A percentile compares a stretch with the other conserved stretches of the same genome.
These are phyloP conservation scores for Cylindroiulus punctatus DNA, from an alignment of 2,888 invertebrate species.

Conservation along the genomic window DNA sequence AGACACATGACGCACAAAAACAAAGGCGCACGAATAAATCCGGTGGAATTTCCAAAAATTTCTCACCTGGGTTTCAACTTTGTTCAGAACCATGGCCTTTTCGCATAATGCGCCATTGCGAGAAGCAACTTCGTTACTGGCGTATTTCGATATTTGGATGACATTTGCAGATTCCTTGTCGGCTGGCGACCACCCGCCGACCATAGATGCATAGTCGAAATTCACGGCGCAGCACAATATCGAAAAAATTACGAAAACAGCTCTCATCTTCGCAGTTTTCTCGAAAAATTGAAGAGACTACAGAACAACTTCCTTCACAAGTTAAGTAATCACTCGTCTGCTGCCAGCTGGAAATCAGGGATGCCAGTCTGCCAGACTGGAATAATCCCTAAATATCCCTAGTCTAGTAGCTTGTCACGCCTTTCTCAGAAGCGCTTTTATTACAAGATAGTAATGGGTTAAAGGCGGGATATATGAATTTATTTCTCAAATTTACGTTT, in stretches of 20 bases:
- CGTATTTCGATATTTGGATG: not conserved
- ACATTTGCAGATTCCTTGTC: not conserved
- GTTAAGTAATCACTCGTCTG: not conserved
- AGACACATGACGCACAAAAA: not conserved
- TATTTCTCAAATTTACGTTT: not conserved
- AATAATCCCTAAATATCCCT: too few species aligned
- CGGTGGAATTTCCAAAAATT: not conserved
- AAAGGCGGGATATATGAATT: not conserved
- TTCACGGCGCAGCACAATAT: not conserved
- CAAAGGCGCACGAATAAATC: too few species aligned
- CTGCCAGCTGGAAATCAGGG: not conserved
- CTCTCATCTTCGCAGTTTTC: conserved; percentile 44
- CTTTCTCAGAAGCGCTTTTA: not conserved
- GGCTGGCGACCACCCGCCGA: not conserved
- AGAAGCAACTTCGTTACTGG: not conserved
- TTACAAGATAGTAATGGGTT: not conserved
- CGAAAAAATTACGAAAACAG: not conserved
- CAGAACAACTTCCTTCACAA: not conserved
- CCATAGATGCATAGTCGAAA: not conserved
- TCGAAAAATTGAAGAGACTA: not conserved
- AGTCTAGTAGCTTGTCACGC: not conserved
- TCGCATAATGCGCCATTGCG: not conserved
- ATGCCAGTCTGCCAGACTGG: not conserved
- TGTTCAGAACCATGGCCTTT: not conserved
- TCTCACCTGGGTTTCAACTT: not conserved